Evolutionary conservation across 2,113 vertebrate species (phyloP).

Genomic region (Rattus norvegicus): GRCr8 NC_086027.1:49825001-49825500

Average conservation of each 20-base stretch:
- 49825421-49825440: no score
- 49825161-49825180: background rate
- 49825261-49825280: background rate
- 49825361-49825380: no score
- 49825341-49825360: background rate
- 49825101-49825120: background rate
- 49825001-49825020: background rate
- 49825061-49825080: background rate
- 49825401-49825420: no score
- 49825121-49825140: background rate
- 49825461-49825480: no score
- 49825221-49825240: background rate
- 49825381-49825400: background rate
- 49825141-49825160: background rate
- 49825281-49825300: no score
- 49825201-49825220: background rate
- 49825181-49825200: background rate
- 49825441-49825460: no score
- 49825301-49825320: background rate
- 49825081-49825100: no score
- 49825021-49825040: background rate
- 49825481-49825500: no score
- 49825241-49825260: background rate
- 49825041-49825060: fast-evolving
- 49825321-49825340: background rate